These are phyloP conservation scores for Premnoplex brunnescens DNA, from an alignment of 2,797 vertebrate species.

Conservation along the genomic window DNA sequence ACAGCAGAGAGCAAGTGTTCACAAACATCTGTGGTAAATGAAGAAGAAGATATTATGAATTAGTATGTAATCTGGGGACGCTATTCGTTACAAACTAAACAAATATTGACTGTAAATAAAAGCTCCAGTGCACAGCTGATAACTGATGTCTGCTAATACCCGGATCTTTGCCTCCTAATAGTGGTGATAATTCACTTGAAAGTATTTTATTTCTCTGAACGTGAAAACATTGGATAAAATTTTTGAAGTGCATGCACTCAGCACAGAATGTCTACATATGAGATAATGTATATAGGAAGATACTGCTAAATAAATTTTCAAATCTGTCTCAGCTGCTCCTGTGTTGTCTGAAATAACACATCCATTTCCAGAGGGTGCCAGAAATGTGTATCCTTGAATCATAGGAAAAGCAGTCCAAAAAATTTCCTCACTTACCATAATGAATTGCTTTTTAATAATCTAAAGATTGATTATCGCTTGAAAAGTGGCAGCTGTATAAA, in stretches of 20 bases:
- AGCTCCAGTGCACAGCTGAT: neutral
- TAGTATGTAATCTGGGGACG: neutral
- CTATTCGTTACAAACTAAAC: neutral
- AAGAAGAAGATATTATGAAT: neutral
- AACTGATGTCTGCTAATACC: neutral
- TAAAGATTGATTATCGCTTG: slow-evolving; percentile 5
- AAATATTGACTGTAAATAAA: neutral
- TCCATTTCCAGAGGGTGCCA: neutral
- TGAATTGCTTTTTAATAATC: neutral
- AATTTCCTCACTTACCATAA: neutral
- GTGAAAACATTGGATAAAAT: neutral
- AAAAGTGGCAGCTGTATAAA: neutral
- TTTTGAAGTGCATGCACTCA: neutral
- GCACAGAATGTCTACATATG: neutral
- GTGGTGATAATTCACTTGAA: neutral
- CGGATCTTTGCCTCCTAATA: neutral
- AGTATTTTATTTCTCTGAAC: neutral
- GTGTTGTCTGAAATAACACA: neutral
- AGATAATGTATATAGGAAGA: neutral
- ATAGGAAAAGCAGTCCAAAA: neutral
- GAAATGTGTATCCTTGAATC: neutral
- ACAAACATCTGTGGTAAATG: neutral
- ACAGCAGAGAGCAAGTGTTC: neutral
- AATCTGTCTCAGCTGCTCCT: neutral
- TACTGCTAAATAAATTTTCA: neutral